phyloP scores from a whole-genome alignment of 2,888 invertebrate genomes.

The Morinoia aosen region DNA sequence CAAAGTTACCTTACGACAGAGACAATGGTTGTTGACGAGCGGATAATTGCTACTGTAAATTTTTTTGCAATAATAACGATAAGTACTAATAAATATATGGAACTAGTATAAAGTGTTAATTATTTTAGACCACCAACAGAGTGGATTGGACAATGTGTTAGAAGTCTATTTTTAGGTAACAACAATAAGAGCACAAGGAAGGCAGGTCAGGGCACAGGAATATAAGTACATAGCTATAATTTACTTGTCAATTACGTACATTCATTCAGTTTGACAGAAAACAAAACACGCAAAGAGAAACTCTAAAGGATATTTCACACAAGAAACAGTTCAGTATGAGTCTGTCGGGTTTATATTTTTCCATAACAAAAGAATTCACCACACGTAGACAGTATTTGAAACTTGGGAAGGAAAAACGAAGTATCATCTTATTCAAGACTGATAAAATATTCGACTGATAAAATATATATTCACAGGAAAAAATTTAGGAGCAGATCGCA shows the following conservation, averaged over 20 bases:
- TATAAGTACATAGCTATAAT: not conserved
- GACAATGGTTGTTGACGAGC: not conserved
- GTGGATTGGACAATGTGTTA: not conserved
- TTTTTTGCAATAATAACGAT: not conserved
- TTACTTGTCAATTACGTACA: not conserved
- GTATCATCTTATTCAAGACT: not conserved
- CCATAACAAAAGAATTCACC: not conserved
- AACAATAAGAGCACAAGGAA: slow-evolving; percentile 50
- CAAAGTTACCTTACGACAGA: not conserved
- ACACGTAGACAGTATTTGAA: not conserved
- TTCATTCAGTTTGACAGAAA: not conserved
- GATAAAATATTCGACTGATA: not conserved
- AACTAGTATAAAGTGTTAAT: not conserved
- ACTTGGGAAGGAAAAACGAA: not conserved
- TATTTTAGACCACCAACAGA: not conserved
- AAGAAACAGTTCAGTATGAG: not conserved
- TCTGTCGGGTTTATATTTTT: not conserved
- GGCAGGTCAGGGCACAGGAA: slow-evolving; percentile 48
- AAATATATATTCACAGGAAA: no score
- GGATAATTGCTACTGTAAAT: not conserved
- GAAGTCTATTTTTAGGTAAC: not conserved
- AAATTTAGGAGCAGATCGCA: no score
- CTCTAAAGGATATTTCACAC: not conserved
- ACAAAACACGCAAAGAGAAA: not conserved
- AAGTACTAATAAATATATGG: not conserved